Evolutionary conservation across 2,888 invertebrate genomes (phyloP), one percentile per base, ranked within the genome.

Genomic region (Drosophila pegasa): DNA sequence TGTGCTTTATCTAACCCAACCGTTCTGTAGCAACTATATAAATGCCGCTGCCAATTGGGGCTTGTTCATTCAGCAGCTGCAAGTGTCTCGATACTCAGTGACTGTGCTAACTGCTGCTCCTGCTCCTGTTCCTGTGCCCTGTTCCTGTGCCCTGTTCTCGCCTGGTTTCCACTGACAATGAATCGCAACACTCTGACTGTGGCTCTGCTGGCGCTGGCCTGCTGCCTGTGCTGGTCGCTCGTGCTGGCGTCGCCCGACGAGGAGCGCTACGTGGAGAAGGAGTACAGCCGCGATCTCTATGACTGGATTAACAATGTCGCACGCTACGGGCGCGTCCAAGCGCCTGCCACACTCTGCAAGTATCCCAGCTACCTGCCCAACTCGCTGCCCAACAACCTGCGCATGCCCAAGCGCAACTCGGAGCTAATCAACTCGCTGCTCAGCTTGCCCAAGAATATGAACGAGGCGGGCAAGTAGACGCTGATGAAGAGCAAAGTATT

Each of bases 391-490:
- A 74, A 75, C 27, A 80, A 86, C 22, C 77, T 91, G 71, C 93
- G 93, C 71, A 95, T 91, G 83, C 93, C 93, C 71, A 95, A 95
- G 84, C 93, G 95, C 6, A 95, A 95, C 84, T 95, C 95, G 0
- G 96, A 96, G 86, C 92, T 95, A 8, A 96, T 95, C 78, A 96
- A 95, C 89, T 95, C 96, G 0, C 93, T 96, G n/a, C 92, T 96
- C 38, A 94, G 95, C n/a, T 91, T 96, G 51, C 96, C 96, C 9
- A 95, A 95, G 87, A 95, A 94, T 69, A 94, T 96, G 94, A 94
- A 95, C 82, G 95, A 95, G 61, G 96, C 95, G 41, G 96, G 96
- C 55, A 95, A 95, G 91, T 94, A 92, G 27, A 31, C 33, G 41
- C 8, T 16, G 38, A 38, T 22, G 45, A n/a, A n/a, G 8, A 29